Evolutionary conservation across 2,797 vertebrate genomes (phyloP).

Genomic region (Poecilia picta): DNA sequence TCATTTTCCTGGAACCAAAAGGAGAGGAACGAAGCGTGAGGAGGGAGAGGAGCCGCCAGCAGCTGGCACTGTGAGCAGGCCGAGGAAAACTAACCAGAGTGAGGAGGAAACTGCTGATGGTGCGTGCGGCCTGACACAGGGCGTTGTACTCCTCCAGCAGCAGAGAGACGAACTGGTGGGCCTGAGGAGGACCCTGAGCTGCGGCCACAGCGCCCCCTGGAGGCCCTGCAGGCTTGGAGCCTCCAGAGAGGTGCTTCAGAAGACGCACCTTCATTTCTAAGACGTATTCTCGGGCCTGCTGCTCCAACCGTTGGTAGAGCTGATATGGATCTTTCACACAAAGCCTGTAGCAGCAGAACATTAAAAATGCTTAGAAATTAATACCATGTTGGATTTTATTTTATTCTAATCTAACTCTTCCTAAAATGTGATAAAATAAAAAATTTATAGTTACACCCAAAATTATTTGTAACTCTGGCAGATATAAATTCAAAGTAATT

Average conservation of each 20-base stretch:
- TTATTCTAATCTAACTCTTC: not conserved
- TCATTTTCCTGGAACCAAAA: constrained; percentile 87
- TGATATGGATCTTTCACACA: constrained; percentile 98
- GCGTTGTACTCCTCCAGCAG: constrained; percentile 95
- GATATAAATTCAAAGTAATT: no score
- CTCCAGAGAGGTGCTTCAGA: constrained; percentile 89
- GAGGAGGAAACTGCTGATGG: constrained; percentile 96
- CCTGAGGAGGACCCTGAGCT: constrained; percentile 90
- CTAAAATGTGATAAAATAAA: no score
- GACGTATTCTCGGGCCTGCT: constrained; percentile 95
- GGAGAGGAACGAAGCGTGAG: not conserved
- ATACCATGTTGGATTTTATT: not conserved
- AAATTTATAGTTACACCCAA: no score
- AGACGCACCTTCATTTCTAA: constrained; percentile 97
- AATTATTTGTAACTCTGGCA: no score
- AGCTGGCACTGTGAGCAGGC: not conserved
- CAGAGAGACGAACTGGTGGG: constrained; percentile 94
- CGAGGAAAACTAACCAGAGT: constrained; percentile 85
- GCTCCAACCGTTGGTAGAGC: constrained; percentile 97
- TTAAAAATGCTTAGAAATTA: not conserved
- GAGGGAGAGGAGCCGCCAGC: not conserved
- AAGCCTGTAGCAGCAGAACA: constrained; percentile 77
- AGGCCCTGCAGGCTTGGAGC: constrained; percentile 80
- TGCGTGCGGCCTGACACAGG: constrained; percentile 95
- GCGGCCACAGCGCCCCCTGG: constrained; percentile 69